Conservation (phyloP, 1,140 invertebrate genomes). For the Drosophila ohnishii region DNA sequence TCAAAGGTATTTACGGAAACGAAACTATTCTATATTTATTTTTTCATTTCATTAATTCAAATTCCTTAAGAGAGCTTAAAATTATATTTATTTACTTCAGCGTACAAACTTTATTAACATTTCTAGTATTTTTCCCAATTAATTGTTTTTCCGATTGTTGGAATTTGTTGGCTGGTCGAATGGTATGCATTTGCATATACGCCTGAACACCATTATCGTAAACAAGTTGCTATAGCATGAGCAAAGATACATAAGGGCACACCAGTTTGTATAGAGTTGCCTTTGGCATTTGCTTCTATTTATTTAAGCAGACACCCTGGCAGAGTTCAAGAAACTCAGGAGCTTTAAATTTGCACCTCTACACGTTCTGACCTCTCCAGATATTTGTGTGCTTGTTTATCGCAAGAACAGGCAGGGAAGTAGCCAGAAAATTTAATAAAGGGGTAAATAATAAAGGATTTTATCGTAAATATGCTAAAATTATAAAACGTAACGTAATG, state of each 20-base stretch:
- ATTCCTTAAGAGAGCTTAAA: neutral
- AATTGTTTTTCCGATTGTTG: neutral
- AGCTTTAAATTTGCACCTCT: constrained; percentile 24
- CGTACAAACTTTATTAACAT: neutral
- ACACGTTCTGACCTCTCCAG: constrained; percentile 39
- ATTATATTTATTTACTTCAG: neutral
- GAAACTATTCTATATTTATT: neutral
- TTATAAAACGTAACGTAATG: too few species aligned
- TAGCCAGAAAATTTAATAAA: neutral
- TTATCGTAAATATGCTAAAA: neutral
- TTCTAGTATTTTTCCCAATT: neutral
- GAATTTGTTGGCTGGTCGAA: neutral
- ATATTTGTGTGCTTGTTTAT: constrained; percentile 61
- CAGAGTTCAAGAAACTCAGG: constrained; percentile 36
- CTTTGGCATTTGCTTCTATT: constrained; percentile 28
- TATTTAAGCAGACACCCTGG: constrained; percentile 11
- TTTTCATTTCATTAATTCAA: neutral
- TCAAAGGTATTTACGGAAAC: neutral
- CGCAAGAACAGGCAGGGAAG: neutral
- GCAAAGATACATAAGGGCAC: neutral
- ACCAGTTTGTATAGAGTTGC: neutral
- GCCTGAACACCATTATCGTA: constrained; percentile 16
- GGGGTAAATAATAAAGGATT: neutral
- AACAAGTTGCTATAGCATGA: constrained; percentile 1
- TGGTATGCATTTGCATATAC: constrained; percentile 27